These are phyloP conservation scores for Tapirus terrestris DNA, from an alignment of 2,113 vertebrate genomes.

Conservation along the genomic window DNA sequence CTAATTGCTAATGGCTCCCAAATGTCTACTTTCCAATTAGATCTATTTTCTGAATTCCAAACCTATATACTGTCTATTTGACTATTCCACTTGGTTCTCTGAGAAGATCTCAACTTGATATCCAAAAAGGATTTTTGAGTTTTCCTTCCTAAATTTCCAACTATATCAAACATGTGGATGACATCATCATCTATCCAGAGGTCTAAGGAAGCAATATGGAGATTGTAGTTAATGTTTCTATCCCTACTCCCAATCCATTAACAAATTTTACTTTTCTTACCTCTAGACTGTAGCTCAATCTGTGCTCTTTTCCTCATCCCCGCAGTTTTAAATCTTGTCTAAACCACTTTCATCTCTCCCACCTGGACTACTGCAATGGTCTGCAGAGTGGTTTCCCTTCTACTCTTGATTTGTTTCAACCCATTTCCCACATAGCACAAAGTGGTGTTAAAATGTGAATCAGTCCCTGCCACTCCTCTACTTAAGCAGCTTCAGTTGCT, in stretches of 20 bases:
- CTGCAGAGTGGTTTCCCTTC: neutral
- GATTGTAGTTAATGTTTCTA: neutral
- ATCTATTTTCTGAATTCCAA: slow-evolving; percentile 16
- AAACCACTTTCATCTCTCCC: neutral
- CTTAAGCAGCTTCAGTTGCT: neutral
- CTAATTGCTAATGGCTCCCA: neutral
- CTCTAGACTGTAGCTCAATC: neutral
- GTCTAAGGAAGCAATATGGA: neutral
- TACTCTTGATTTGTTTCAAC: neutral
- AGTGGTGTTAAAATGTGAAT: neutral
- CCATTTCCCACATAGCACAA: neutral
- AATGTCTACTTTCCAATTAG: slow-evolving; percentile 8
- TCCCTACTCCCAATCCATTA: neutral
- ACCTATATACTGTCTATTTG: neutral
- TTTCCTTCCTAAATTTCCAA: neutral
- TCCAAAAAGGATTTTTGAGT: slow-evolving; percentile 1
- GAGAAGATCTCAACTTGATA: neutral
- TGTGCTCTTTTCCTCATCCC: neutral
- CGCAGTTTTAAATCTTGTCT: neutral
- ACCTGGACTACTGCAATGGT: neutral
- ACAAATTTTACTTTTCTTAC: neutral
- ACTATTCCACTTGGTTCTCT: neutral
- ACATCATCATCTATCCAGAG: neutral
- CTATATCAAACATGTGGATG: neutral
- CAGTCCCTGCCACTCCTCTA: neutral